Evolutionary conservation across 2,113 vertebrate genomes (phyloP), one percentile per base, ranked within the genome.

Genomic region (Fulica atra): DNA sequence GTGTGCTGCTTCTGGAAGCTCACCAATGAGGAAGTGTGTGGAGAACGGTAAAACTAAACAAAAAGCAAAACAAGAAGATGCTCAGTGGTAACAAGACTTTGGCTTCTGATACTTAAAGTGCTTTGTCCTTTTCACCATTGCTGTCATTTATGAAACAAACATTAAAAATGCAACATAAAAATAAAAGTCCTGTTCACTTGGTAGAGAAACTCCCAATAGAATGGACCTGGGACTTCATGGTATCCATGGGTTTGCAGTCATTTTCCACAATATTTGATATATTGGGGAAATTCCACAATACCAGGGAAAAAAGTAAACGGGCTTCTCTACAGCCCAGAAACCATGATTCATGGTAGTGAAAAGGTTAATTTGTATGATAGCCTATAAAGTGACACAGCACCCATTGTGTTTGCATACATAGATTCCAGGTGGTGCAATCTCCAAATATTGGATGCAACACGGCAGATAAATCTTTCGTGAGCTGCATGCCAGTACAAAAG

Each of bases 401-500:
- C 74, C 71, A 86, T 42, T 93, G 86, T 93, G 48, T 82, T 96
- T 87, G 59, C 70, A 89, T 96, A 92, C 92, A 81, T 84, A 83
- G 70, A 89, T 54, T 94, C 80, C 91, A 97, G 88, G 95, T 96
- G 91, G 76, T 89, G 83, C 92, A 46, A 74, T 82, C 59, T 94
- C 90, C 40, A 79, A 94, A 96, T 84, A 86, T 92, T 96, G 59
- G 78, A 73, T 89, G 63, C 63, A 91, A 93, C 88, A 88, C 5
- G 18, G 44, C 81, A 96, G 80, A 93, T 85, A 84, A 61, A 70
- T 97, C 96, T 97, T 97, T 97, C 89, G 86, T 94, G 50, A 96
- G 48, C 50, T 78, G 17, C 33, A 88, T 96, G 79, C 42, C 81
- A 96, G 60, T 61, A 48, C 80, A 85, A 35, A 48, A 73, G 51